Conservation (phyloP, 2,888 invertebrate species). For the Pseudococcus longispinus region DNA sequence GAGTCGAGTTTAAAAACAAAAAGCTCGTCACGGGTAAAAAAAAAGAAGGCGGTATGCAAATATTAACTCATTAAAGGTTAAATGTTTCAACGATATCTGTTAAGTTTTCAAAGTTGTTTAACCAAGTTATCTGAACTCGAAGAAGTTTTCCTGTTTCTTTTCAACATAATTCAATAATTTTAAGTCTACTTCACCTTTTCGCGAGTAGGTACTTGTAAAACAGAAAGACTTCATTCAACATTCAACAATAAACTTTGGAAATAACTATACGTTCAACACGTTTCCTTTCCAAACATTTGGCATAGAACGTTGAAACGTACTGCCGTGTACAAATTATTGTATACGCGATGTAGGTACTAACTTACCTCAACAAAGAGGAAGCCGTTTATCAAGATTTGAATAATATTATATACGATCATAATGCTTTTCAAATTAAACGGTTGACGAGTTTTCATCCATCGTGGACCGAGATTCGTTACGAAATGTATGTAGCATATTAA, state of each 20-base stretch:
- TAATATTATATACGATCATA: slow-evolving; percentile 55
- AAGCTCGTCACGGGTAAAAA: neutral
- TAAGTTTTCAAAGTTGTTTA: slow-evolving; percentile 44
- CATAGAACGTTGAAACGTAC: neutral
- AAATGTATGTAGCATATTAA: slow-evolving; percentile 56
- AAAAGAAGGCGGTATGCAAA: slow-evolving; percentile 38
- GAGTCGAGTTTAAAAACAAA: slow-evolving; percentile 35
- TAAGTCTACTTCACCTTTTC: slow-evolving; percentile 32
- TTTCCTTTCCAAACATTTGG: neutral
- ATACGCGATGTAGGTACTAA: neutral
- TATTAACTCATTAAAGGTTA: slow-evolving; percentile 45
- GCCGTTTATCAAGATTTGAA: slow-evolving; percentile 52
- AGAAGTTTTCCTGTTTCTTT: slow-evolving; percentile 14
- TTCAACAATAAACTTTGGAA: slow-evolving; percentile 33
- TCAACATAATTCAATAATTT: slow-evolving; percentile 45
- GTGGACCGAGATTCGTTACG: slow-evolving; percentile 56
- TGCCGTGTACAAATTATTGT: neutral
- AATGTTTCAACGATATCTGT: slow-evolving; percentile 41
- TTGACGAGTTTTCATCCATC: slow-evolving; percentile 56
- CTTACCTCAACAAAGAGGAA: slow-evolving; percentile 57
- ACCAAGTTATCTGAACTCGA: slow-evolving; percentile 23
- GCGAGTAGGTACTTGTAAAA: slow-evolving; percentile 17
- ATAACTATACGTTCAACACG: slow-evolving; percentile 34
- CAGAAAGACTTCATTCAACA: slow-evolving; percentile 42
- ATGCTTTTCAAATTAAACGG: slow-evolving; percentile 53